Evolutionary conservation across 1,140 invertebrate species (phyloP), one percentile per base, ranked within the genome.

Genomic region (Leptinotarsa undecemlineata): DNA sequence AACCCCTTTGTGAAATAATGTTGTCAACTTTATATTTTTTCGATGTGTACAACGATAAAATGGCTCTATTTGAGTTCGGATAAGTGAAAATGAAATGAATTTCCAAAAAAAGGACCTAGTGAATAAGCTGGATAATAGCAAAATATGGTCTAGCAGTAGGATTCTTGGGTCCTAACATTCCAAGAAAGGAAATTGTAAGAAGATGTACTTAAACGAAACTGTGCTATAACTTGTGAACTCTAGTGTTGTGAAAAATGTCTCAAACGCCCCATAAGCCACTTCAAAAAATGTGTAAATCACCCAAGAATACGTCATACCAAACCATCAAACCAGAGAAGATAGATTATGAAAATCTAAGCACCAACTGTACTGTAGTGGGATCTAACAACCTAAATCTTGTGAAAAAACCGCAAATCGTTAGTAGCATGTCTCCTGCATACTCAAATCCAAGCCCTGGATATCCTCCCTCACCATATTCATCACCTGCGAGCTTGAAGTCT

Each of bases 241-340:
- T 69, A 76, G 79, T 78, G 80, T 73, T 74, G 75, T 73, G 77
- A 77, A 82, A 83, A 81, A 85, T 85, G 84, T 85, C 84, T 82
- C 82, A 83, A 74, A 83, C 76, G 68, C 80, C 81, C 19, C 80
- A 80, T 72, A 84, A 84, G 74, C 67, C 79, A 62, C 74, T 78
- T 62, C 80, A 81, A 74, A 85, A 85, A 77, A 85, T 85, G 84
- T 85, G 84, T 78, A 85, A 84, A 78, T 85, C 84, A 48, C 84
- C 84, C 66, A 85, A 85, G 77, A 84, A 77, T 82, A 74, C 77
- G 33, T 72, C 68, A 21, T 79, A 79, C 76, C 73, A 74, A 74
- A 74, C 20, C 68, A 78, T 79, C 68, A 81, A 83, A 66, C 77
- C 80, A 67, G 81, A 83, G 23, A 83, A 82, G 69, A 81, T 82